Conservation (phyloP, 2,888 invertebrate species). For the Adelphocoris suturalis region DNA sequence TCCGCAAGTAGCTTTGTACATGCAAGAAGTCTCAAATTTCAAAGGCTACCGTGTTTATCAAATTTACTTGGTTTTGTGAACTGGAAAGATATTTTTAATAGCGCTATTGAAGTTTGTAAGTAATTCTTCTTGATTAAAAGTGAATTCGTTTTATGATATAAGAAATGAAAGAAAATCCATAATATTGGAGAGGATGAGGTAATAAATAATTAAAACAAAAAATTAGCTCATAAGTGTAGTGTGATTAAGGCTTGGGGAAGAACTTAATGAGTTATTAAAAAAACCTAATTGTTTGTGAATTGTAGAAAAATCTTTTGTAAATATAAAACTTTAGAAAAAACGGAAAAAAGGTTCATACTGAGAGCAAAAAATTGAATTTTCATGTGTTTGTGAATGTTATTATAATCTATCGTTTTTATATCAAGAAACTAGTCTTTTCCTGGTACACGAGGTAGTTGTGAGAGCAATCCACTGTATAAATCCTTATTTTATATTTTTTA, state of each 20-base stretch:
- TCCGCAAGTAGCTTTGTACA: too few species aligned
- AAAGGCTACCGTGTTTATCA: too few species aligned
- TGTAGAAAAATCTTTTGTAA: neutral
- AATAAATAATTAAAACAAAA: too few species aligned
- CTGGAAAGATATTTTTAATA: neutral
- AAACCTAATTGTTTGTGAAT: neutral
- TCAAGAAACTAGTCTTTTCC: neutral
- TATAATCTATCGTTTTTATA: neutral
- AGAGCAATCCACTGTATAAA: neutral
- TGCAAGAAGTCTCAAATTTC: too few species aligned
- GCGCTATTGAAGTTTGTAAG: neutral
- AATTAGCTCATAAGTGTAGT: neutral
- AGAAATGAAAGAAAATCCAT: too few species aligned
- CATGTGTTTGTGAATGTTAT: neutral
- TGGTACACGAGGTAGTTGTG: neutral
- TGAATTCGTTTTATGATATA: too few species aligned
- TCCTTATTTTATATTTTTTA: neutral
- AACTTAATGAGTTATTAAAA: neutral
- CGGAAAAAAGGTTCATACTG: neutral
- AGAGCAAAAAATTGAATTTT: neutral
- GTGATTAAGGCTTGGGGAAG: neutral
- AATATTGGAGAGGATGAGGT: too few species aligned
- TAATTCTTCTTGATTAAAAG: neutral
- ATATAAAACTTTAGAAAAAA: neutral
- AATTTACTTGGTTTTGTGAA: too few species aligned